Percentiles rank a stretch among this genome's conserved stretches.
Evolutionary conservation across 2,888 invertebrate genomes (phyloP).

Genomic region (Cerceris ruficornis): DNA sequence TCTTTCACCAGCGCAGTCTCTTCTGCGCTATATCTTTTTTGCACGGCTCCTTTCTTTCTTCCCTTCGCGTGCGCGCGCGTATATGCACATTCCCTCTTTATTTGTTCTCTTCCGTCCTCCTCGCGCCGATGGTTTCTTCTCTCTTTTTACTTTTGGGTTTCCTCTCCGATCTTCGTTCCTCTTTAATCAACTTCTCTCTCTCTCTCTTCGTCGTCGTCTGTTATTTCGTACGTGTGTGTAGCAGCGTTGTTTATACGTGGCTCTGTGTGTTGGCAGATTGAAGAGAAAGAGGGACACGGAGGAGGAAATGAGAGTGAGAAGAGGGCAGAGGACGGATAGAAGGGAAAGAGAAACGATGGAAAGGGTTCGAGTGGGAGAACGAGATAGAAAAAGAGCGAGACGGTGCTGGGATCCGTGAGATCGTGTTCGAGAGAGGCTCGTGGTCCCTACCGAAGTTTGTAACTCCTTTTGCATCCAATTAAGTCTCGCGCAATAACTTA

Average conservation of each 20-base stretch:
- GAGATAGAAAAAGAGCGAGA: constrained; percentile 14
- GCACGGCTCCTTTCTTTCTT: constrained; percentile 35
- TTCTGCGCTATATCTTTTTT: constrained; percentile 5
- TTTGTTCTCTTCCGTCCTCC: neutral
- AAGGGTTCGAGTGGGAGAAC: constrained; percentile 7
- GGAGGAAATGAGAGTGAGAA: neutral
- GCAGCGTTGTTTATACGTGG: constrained; percentile 54
- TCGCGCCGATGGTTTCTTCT: neutral
- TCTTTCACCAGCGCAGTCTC: constrained; percentile 6
- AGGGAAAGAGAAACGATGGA: neutral
- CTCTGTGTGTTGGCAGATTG: constrained; percentile 38
- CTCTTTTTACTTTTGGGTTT: neutral
- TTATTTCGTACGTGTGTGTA: constrained; percentile 13
- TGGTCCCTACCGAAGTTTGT: constrained; percentile 64
- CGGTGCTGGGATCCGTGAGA: constrained; percentile 61
- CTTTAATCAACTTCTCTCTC: neutral
- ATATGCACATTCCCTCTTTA: neutral
- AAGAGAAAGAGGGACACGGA: neutral
- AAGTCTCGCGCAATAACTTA: constrained; percentile 72
- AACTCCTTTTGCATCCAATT: constrained; percentile 74
- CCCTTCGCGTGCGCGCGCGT: neutral
- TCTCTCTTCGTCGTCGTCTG: neutral
- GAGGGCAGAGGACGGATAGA: constrained; percentile 4
- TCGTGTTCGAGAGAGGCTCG: constrained; percentile 60
- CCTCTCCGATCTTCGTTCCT: neutral